Conservation (phyloP, 2,888 invertebrate genomes). For the Onthophagus sagittarius region DNA sequence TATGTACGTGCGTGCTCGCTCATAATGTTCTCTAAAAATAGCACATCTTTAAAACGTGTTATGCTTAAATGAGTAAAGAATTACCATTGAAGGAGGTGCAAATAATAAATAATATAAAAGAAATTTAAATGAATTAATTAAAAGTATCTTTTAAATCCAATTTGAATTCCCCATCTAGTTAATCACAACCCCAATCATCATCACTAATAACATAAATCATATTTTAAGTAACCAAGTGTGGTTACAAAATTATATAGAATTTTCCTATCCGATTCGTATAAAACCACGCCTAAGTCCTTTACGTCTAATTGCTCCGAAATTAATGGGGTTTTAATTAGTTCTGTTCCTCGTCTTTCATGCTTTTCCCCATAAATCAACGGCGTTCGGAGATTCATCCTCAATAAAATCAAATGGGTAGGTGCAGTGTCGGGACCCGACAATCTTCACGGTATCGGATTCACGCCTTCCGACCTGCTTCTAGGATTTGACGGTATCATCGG, state of each 20-base stretch:
- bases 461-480: not conserved
- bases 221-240: not conserved
- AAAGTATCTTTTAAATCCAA: not conserved
- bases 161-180: not conserved
- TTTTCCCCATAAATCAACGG: not conserved
- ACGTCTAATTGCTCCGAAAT: not conserved
- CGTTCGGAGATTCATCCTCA: not conserved
- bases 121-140: not conserved
- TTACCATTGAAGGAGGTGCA: too few relatives aligned
- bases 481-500: constrained; percentile 6
- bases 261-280: not conserved
- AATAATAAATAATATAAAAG: too few relatives aligned
- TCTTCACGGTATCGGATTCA: not conserved
- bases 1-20: too few relatives aligned
- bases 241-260: not conserved
- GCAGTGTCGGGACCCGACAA: not conserved
- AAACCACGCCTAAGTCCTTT: not conserved
- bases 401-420: not conserved
- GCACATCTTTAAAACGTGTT: too few relatives aligned
- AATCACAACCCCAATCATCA: not conserved
- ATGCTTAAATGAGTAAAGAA: too few relatives aligned
- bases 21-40: too few relatives aligned
- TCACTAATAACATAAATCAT: not conserved
- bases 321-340: not conserved
- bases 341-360: not conserved